Evolutionary conservation across 1,140 invertebrate genomes (phyloP), one percentile per base, ranked within the genome.

Genomic region (Bombus affinis): DNA sequence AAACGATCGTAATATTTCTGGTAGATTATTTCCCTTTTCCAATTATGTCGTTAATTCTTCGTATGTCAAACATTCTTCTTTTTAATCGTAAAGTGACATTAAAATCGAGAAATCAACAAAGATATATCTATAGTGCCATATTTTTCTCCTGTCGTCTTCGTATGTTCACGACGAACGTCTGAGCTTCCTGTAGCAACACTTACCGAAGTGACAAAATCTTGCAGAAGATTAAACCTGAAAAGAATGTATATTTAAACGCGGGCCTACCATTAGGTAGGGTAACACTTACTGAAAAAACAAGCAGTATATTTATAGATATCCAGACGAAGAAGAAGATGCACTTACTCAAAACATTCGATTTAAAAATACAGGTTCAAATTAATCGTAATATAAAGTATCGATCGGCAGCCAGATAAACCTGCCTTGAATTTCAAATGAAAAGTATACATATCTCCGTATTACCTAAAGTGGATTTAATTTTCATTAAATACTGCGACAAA

Each of bases 261-360:
- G 6, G 25, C 28, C 35, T 62, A 39, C 28, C 57, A 65, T 35
- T 5, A 47, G 72, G 3, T 32, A 65, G 35, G 57, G 37, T 32
- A 78, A 3, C 37, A 78, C 57, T 77, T 77, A 65, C 37, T 65
- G n/a, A 42, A 42, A 65, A 66, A 39, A 78, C 37, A 78, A 78
- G 35, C 57, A 32, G 28, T 25, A 37, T 65, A 78, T 78, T 65
- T 62, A 65, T 65, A 62, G 75, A 32, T 76, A 35, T 32, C 28
- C 13, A 42, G 32, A 22, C 37, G 8, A 32, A 42, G 75, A 77
- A 42, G 28, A 77, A 42, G 37, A 65, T 77, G 37, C 37, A 65
- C 28, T 62, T 42, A 77, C 4, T 62, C 18, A 25, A 77, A 65
- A 77, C 42, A 77, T 77, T 77, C 42, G 37, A 62, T 42, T 77